These are phyloP conservation scores for Allygus modestus DNA, from an alignment of 2,888 invertebrate species.

Conservation along the genomic window DNA sequence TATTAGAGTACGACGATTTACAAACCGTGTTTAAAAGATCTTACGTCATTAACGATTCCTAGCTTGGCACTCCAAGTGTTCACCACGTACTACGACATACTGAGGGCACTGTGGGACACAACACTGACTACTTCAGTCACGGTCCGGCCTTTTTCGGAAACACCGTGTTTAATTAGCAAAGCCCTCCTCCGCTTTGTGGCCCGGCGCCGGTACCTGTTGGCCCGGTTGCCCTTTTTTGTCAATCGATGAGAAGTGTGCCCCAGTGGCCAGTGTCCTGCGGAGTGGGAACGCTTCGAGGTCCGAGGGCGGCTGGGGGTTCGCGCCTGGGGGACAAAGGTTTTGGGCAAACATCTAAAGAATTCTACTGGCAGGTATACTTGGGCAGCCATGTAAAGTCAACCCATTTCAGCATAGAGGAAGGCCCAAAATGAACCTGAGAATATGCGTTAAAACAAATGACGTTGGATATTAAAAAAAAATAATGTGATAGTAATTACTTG, in stretches of 20 bases:
- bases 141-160: constrained; percentile 11
- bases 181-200: not conserved
- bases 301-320: not conserved
- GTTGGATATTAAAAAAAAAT: too few relatives aligned
- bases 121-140: not conserved
- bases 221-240: constrained; percentile 54
- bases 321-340: not conserved
- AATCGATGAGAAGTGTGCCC: not conserved
- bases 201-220: constrained; percentile 18
- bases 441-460: too few relatives aligned
- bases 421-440: too few relatives aligned
- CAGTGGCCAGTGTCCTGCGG: not conserved
- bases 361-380: too few relatives aligned
- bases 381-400: too few relatives aligned
- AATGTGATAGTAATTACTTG: too few relatives aligned
- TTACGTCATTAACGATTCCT: too few relatives aligned
- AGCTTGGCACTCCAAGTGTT: too few relatives aligned
- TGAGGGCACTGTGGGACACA: not conserved
- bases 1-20: too few relatives aligned
- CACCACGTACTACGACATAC: too few relatives aligned
- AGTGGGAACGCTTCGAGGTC: not conserved
- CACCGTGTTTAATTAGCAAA: constrained; percentile 44
- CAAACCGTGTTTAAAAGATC: too few relatives aligned
- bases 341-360: not conserved
- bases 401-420: too few relatives aligned